Evolutionary conservation across 2,797 vertebrate genomes (phyloP).

Genomic region (Myripristis jacobus): DNA sequence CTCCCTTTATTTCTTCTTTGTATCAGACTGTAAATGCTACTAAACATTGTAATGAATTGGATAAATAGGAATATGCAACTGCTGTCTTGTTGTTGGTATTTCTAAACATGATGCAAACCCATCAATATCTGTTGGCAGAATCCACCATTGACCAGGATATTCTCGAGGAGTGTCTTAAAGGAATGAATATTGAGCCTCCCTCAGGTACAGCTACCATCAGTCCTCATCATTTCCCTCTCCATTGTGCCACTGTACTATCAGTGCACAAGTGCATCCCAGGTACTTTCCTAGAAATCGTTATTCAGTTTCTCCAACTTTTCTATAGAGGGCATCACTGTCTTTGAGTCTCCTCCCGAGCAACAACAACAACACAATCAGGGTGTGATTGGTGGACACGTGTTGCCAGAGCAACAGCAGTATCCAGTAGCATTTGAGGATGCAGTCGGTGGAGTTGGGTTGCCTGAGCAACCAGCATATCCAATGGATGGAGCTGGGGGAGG

Average conservation of each 20-base stretch:
- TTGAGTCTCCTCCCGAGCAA: constrained; percentile 73
- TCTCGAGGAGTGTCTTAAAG: constrained; percentile 71
- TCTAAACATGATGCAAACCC: background rate
- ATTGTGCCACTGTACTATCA: constrained; percentile 43
- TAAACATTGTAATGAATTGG: background rate
- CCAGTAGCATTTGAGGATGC: constrained; percentile 65
- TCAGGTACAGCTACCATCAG: constrained; percentile 62
- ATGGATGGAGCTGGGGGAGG: constrained; percentile 58
- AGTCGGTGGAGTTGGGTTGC: constrained; percentile 64
- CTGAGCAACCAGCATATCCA: constrained; percentile 71
- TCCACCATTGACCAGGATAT: constrained; percentile 50
- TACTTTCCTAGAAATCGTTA: constrained; percentile 44
- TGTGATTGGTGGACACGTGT: constrained; percentile 68
- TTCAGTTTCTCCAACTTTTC: constrained; percentile 73
- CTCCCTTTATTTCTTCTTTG: background rate
- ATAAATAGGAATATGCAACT: background rate
- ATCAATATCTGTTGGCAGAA: constrained; percentile 37
- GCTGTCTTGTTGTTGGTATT: background rate
- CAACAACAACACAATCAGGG: constrained; percentile 57
- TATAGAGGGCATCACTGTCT: constrained; percentile 70
- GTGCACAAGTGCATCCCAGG: constrained; percentile 29
- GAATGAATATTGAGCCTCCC: constrained; percentile 69
- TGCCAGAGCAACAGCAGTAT: constrained; percentile 76
- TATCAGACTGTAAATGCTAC: background rate
- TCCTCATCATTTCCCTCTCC: constrained; percentile 18